phyloP scores from a whole-genome alignment of 2,113 vertebrate species.

The Garra rufa region DNA sequence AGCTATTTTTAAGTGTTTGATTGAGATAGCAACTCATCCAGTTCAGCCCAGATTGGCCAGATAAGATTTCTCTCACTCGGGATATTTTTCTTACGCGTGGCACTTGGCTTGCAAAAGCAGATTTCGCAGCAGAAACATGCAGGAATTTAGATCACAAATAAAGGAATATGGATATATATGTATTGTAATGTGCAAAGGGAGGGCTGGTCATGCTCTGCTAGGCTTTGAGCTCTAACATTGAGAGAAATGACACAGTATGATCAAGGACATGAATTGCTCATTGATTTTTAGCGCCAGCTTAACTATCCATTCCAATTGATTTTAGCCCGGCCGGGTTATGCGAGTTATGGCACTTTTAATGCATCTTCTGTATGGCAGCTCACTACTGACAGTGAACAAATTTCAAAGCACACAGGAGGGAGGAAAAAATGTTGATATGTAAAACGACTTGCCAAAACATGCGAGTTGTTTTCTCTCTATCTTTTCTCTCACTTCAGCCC shows the following conservation, averaged over 20 bases:
- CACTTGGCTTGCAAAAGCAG: not conserved
- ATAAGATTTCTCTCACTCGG: conserved; percentile 60
- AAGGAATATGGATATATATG: conserved; percentile 40
- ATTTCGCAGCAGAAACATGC: not conserved
- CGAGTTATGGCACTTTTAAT: conserved; percentile 81
- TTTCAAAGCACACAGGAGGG: conserved; percentile 62
- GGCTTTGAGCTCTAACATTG: conserved; percentile 73
- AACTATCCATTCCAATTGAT: conserved; percentile 85
- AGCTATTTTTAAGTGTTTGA: conserved; percentile 79
- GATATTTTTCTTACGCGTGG: conserved; percentile 32
- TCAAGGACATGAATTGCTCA: conserved; percentile 86
- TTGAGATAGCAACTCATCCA: conserved; percentile 74
- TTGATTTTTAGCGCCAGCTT: conserved; percentile 84
- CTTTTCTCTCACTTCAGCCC: conserved; percentile 39
- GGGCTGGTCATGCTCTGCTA: conserved; percentile 64
- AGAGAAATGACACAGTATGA: conserved; percentile 81
- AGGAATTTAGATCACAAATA: not conserved
- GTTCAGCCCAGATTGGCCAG: conserved; percentile 63
- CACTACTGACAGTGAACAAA: conserved; percentile 68
- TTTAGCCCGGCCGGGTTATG: conserved; percentile 79
- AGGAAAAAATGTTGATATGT: conserved; percentile 23
- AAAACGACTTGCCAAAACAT: conserved; percentile 57
- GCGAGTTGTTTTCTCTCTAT: conserved; percentile 51
- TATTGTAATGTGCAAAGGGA: conserved; percentile 51
- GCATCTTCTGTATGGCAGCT: conserved; percentile 77